phyloP scores from a whole-genome alignment of 92 coral and sea anemone genomes.

The Palythoa caribaeorum region DNA sequence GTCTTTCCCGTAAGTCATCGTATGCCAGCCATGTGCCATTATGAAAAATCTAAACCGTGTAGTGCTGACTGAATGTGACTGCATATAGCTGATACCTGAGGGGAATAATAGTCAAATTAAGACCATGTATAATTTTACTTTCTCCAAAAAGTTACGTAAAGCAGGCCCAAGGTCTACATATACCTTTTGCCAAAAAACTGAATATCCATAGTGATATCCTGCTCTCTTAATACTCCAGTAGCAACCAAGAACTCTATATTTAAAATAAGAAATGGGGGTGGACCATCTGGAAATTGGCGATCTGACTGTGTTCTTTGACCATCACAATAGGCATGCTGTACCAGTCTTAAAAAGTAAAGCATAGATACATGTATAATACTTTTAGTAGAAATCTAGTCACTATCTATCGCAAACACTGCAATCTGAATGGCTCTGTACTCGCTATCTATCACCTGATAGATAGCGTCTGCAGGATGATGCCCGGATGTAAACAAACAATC shows the following conservation, averaged over 20 bases:
- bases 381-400: not conserved
- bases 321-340: constrained; percentile 35
- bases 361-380: constrained; percentile 26
- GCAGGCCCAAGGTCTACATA: constrained; percentile 14
- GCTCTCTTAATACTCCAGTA: constrained; percentile 22
- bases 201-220: constrained; percentile 36
- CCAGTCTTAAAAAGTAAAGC: not conserved
- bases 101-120: constrained; percentile 19
- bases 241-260: constrained; percentile 26
- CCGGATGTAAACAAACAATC: too few relatives aligned
- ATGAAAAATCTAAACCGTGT: constrained; percentile 11
- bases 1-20: constrained; percentile 23
- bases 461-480: too few relatives aligned
- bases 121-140: constrained; percentile 2
- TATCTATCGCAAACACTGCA: too few relatives aligned
- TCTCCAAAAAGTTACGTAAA: constrained; percentile 24
- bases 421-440: too few relatives aligned
- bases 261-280: constrained; percentile 23
- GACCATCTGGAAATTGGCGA: constrained; percentile 38
- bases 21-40: constrained; percentile 16
- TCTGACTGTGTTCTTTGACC: constrained; percentile 35
- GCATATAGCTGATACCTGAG: constrained; percentile 31
- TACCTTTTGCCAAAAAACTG: constrained; percentile 20
- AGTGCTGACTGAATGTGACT: constrained; percentile 23
- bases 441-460: too few relatives aligned